Base-by-base conservation (phyloP, 2,113 vertebrate genomes). In the Festucalex cinctus region DNA sequence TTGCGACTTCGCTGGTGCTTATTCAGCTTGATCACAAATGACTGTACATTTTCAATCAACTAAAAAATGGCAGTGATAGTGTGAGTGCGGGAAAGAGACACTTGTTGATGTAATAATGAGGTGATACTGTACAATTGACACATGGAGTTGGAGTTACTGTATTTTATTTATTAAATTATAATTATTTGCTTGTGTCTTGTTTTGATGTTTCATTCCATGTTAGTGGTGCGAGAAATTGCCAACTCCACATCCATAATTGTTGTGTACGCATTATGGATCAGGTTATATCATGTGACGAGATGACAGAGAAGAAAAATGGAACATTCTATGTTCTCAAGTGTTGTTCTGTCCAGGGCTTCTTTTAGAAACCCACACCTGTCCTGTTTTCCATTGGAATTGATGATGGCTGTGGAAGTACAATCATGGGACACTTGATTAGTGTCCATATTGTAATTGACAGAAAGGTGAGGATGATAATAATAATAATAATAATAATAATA, bases 321-420 rank as follows among this genome's bases (percentile, higher is more conserved):
- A 41, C 53, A 78, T 76, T 75, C 39, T 61, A 79, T 74, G 81
- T 84, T 73, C 80, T 83, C 73, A 75, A 84, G 82, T 77, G 77
- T 83, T 72, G 75, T 84, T 82, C 78, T 69, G 77, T 81, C 74
- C 22, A 75, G 73, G 72, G 82, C 80, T 70, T 74, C 68, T 70
- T 82, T 72, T 8, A 77, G 80, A 82, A 86, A 75, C 78, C 82
- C 73, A 81, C 83, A 60, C 79, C 66, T 76, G 78, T 80, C 69
- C 75, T 69, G 69, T 78, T 59, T 80, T 69, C 82, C 79, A 69
- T 76, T 36, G 67, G 68, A 63, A 74, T 83, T 67, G 73, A 66
- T 70, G 68, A 73, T 83, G 3, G 9, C 22, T 51, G 51, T 22
- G n/a, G 10, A 12, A 53, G 49, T 53, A 53, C n/a, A 53, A 53